These are phyloP conservation scores for Apocheima hispidaria DNA, from an alignment of 2,888 invertebrate species.

Conservation along the genomic window DNA sequence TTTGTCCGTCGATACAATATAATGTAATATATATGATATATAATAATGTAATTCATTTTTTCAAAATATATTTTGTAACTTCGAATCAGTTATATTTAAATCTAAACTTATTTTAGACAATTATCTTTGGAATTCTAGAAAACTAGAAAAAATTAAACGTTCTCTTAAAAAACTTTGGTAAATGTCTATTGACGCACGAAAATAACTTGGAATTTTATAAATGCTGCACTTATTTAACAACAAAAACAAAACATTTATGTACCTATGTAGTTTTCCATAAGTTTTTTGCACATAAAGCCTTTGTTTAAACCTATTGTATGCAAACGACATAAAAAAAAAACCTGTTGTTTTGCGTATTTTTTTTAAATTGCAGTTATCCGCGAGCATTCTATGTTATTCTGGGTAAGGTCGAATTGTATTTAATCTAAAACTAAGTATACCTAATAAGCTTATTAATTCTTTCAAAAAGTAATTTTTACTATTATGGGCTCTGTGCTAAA, in stretches of 20 bases:
- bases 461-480: too few relatives aligned
- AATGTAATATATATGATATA: too few relatives aligned
- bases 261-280: slow-evolving; percentile 4
- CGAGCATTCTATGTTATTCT: background rate
- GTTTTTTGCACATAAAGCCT: background rate
- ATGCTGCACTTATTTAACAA: background rate
- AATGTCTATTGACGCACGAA: background rate
- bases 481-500: too few relatives aligned
- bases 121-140: slow-evolving; percentile 2
- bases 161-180: too few relatives aligned
- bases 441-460: background rate
- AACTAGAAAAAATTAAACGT: too few relatives aligned
- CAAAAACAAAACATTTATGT: background rate
- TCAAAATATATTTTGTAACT: background rate
- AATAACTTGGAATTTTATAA: slow-evolving; percentile 3
- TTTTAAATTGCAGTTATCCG: slow-evolving; percentile 9
- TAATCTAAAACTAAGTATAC: too few relatives aligned
- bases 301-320: slow-evolving; percentile 32
- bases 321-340: slow-evolving; percentile 26
- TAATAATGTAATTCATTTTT: too few relatives aligned
- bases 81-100: background rate
- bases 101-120: background rate
- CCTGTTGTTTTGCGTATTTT: slow-evolving; percentile 5
- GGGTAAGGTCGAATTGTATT: background rate
- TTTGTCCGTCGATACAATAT: too few relatives aligned